phyloP scores from a whole-genome alignment of 1,140 invertebrate species.

The Physella acuta region DNA sequence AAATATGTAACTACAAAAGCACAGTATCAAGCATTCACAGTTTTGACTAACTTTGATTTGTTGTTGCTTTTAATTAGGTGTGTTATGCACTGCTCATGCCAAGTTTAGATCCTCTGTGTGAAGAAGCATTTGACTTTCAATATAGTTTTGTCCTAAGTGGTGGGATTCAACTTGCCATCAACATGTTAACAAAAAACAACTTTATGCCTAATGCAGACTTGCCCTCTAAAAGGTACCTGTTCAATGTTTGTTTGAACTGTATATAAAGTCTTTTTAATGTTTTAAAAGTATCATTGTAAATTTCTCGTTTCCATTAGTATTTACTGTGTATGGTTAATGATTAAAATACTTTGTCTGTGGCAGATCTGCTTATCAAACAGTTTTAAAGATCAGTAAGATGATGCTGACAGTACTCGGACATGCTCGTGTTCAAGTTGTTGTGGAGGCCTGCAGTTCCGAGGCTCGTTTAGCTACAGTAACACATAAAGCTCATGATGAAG shows the following conservation, averaged over 20 bases:
- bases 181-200: slow-evolving; percentile 85
- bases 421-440: slow-evolving; percentile 61
- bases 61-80: slow-evolving; percentile 66
- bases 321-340: no score
- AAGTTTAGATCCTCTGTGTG: slow-evolving; percentile 77
- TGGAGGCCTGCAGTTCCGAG: slow-evolving; percentile 52
- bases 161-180: slow-evolving; percentile 77
- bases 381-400: slow-evolving; percentile 86
- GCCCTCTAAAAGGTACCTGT: slow-evolving; percentile 69
- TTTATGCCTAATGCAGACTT: slow-evolving; percentile 82
- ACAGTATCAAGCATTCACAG: neutral
- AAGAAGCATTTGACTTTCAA: slow-evolving; percentile 79
- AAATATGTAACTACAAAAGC: neutral
- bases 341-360: neutral
- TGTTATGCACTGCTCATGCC: slow-evolving; percentile 91
- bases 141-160: slow-evolving; percentile 85
- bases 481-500: slow-evolving; percentile 62
- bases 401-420: slow-evolving; percentile 78
- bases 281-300: no score
- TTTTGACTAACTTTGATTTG: neutral
- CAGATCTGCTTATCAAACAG: slow-evolving; percentile 80
- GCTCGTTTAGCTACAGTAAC: slow-evolving; percentile 45
- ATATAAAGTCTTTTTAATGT: no score
- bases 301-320: no score
- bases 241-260: no score